Conservation (phyloP, 2,888 invertebrate genomes). For the Dichetophora obliterata region DNA sequence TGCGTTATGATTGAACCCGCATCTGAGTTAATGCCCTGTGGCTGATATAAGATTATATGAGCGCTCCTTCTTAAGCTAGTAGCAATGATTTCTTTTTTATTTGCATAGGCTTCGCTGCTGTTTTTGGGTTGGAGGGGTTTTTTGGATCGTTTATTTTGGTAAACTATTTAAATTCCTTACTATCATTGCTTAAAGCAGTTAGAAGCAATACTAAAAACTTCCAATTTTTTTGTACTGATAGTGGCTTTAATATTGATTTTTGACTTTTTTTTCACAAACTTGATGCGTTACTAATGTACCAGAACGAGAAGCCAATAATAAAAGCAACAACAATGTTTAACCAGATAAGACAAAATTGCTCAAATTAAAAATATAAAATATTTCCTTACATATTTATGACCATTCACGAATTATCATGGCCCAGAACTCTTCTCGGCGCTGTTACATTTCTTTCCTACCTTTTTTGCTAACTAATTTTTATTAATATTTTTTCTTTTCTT, state of each 20-base stretch:
- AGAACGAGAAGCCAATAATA: neutral
- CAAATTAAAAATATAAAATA: neutral
- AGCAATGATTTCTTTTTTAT: too few species aligned
- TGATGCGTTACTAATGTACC: too few species aligned
- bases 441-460: neutral
- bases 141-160: too few species aligned
- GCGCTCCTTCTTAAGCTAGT: too few species aligned
- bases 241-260: too few species aligned
- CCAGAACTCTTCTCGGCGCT: neutral
- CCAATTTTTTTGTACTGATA: too few species aligned
- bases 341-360: neutral
- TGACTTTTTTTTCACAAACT: too few species aligned
- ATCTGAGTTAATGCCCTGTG: neutral
- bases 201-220: too few species aligned
- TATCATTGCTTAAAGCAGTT: too few species aligned
- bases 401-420: neutral
- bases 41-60: too few species aligned
- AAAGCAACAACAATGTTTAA: neutral
- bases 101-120: neutral
- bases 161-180: too few species aligned
- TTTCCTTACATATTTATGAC: neutral
- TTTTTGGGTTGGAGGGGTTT: too few species aligned
- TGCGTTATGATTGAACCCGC: slow-evolving; percentile 26
- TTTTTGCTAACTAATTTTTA: neutral
- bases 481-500: neutral